Conservation (phyloP, 1,140 invertebrate genomes). For the Venturia canescens region DNA sequence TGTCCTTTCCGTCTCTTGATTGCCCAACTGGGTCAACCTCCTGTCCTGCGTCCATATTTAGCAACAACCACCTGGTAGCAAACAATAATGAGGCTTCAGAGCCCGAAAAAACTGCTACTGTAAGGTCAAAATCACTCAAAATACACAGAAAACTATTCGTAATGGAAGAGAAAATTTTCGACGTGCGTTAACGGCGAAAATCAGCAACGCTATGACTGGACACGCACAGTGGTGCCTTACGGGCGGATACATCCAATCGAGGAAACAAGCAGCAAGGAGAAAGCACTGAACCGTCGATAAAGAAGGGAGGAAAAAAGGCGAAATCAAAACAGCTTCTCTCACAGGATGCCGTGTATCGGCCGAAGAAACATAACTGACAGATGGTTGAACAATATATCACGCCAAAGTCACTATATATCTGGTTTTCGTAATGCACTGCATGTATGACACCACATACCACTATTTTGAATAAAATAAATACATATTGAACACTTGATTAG, state of each 20-base stretch:
- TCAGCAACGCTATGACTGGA: conserved; percentile 40
- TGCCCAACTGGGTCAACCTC: too few species aligned
- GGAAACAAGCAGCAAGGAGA: neutral
- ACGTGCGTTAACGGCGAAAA: neutral
- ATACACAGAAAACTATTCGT: neutral
- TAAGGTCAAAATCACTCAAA: neutral
- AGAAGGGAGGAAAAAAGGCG: neutral
- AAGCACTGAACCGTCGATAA: neutral
- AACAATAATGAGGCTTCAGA: too few species aligned
- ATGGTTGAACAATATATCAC: too few species aligned
- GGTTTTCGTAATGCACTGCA: too few species aligned
- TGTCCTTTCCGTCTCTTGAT: too few species aligned
- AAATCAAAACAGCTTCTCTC: neutral
- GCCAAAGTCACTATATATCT: too few species aligned
- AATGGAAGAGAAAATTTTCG: neutral
- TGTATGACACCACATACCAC: too few species aligned
- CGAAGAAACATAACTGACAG: conserved; percentile 45
- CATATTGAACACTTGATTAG: too few species aligned
- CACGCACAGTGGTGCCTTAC: neutral
- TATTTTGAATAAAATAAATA: too few species aligned
- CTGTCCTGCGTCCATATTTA: too few species aligned
- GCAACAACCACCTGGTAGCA: too few species aligned
- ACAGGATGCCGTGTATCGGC: conserved; percentile 51
- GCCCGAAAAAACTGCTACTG: neutral
- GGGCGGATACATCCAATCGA: neutral